A percentile compares a stretch with the other conserved stretches of the same genome.
These are phyloP conservation scores for Galaxias olidus DNA, from an alignment of 2,797 vertebrate genomes.

Conservation along the genomic window DNA sequence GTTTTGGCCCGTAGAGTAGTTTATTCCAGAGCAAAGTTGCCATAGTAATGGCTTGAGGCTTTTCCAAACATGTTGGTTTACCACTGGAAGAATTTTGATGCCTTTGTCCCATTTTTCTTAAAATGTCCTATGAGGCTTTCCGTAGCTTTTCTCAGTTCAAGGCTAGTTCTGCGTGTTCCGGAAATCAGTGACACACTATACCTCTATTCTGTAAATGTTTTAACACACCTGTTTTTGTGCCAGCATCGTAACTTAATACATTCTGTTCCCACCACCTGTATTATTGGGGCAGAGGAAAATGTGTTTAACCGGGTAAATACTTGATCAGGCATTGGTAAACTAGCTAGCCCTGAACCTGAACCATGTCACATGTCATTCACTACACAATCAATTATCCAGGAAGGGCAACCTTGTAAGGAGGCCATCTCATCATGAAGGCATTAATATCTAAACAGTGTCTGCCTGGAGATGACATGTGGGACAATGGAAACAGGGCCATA, in stretches of 20 bases:
- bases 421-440: slow-evolving; percentile 77
- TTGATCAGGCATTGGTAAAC: slow-evolving; percentile 29
- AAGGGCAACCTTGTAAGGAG: slow-evolving; percentile 71
- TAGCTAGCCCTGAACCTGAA: slow-evolving; percentile 70
- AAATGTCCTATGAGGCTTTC: slow-evolving; percentile 47
- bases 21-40: slow-evolving; percentile 63
- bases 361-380: slow-evolving; percentile 73
- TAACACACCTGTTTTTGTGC: neutral
- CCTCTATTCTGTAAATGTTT: neutral
- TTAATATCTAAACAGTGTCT: slow-evolving; percentile 80
- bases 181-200: no score
- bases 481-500: slow-evolving; percentile 71
- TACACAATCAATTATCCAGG: slow-evolving; percentile 78
- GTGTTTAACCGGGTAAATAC: slow-evolving; percentile 29
- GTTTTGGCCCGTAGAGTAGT: slow-evolving; percentile 67
- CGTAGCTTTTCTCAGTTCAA: neutral
- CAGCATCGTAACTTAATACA: no score
- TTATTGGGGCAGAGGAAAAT: neutral
- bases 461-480: slow-evolving; percentile 75
- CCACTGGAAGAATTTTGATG: slow-evolving; percentile 65
- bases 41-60: slow-evolving; percentile 59
- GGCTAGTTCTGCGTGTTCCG: no score
- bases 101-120: slow-evolving; percentile 48
- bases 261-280: no score
- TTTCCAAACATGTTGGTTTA: slow-evolving; percentile 65